phyloP scores from a whole-genome alignment of 2,113 vertebrate genomes.

The Oxygymnocypris stewartii region DNA sequence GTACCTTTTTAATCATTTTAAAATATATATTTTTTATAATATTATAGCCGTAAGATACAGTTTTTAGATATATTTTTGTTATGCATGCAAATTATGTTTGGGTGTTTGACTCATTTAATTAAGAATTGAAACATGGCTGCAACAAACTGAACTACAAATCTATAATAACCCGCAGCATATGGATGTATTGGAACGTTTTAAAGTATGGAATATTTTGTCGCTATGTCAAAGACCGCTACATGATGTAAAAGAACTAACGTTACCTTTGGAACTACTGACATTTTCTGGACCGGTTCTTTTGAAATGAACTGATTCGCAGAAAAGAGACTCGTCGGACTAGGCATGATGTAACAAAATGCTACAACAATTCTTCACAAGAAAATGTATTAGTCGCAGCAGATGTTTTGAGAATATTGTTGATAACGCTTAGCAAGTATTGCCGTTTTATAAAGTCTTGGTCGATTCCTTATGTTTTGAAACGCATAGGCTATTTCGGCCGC shows the following conservation, averaged over 20 bases:
- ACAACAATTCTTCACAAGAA: not conserved
- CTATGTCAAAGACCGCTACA: too few relatives aligned
- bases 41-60: not conserved
- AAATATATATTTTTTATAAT: too few relatives aligned
- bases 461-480: not conserved
- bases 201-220: too few relatives aligned
- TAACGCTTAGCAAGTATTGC: not conserved
- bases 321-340: not conserved
- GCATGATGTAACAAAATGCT: constrained; percentile 3
- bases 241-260: too few relatives aligned
- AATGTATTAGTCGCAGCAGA: not conserved
- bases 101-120: not conserved
- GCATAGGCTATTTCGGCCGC: too few relatives aligned
- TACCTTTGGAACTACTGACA: too few relatives aligned
- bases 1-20: too few relatives aligned
- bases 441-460: not conserved
- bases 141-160: not conserved
- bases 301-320: not conserved
- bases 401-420: not conserved
- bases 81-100: not conserved
- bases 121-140: not conserved
- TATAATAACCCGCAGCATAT: too few relatives aligned
- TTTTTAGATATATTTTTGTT: not conserved
- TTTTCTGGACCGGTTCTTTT: not conserved
- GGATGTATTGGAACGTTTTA: too few relatives aligned